A percentile compares a stretch with the other conserved stretches of the same genome.
phyloP scores from a whole-genome alignment of 2,797 vertebrate species.

The Lepus townsendii region DNA sequence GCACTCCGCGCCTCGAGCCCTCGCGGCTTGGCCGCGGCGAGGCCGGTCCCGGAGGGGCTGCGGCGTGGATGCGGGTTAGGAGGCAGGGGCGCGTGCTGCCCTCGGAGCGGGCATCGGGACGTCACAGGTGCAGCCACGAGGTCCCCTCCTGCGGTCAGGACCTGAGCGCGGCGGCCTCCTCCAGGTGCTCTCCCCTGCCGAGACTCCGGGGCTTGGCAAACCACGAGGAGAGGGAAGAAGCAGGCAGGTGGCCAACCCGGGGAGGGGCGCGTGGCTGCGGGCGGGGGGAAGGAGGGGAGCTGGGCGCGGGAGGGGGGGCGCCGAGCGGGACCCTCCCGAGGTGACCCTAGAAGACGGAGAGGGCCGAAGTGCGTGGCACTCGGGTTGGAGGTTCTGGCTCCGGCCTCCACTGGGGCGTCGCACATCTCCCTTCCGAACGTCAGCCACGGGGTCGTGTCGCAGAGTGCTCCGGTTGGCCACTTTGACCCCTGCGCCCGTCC shows the following conservation, averaged over 20 bases:
- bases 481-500: constrained; percentile 71
- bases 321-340: background rate
- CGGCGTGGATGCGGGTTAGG: background rate
- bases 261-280: background rate
- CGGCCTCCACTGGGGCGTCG: constrained; percentile 18
- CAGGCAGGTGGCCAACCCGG: constrained; percentile 52
- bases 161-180: constrained; percentile 13
- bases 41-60: background rate
- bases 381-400: constrained; percentile 13
- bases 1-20: background rate
- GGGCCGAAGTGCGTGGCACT: background rate
- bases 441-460: constrained; percentile 50
- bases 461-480: constrained; percentile 48
- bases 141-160: background rate
- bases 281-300: background rate
- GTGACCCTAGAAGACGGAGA: background rate
- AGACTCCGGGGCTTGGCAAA: background rate
- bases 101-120: background rate
- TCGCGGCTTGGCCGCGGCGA: background rate
- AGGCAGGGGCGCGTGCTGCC: background rate
- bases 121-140: constrained; percentile 37
- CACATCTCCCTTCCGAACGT: constrained; percentile 51
- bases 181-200: background rate
- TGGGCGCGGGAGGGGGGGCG: background rate
- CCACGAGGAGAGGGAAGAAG: background rate